Conservation (phyloP, 2,888 invertebrate genomes). For the Dexiosoma caninum region DNA sequence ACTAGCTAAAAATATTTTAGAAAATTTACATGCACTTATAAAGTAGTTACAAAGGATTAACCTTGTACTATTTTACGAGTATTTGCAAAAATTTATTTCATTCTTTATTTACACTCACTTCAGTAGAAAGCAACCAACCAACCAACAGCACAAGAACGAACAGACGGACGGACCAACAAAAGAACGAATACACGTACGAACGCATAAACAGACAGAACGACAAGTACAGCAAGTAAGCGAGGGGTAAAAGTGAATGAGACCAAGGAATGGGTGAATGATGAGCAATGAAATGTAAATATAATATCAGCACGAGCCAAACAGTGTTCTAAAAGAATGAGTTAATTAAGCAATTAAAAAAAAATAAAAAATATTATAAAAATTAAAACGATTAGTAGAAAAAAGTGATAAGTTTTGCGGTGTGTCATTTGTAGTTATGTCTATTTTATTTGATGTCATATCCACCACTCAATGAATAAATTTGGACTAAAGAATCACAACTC, state of each 20-base stretch:
- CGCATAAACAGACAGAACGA: too few species aligned
- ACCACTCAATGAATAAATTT: too few species aligned
- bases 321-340: background rate
- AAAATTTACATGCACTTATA: slow-evolving; percentile 22
- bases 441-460: too few species aligned
- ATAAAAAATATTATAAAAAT: background rate
- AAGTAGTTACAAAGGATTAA: slow-evolving; percentile 47
- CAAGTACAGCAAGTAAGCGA: slow-evolving; percentile 8
- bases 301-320: slow-evolving; percentile 1
- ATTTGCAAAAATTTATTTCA: slow-evolving; percentile 34
- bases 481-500: too few species aligned
- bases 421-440: too few species aligned
- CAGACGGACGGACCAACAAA: background rate
- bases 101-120: slow-evolving; percentile 28
- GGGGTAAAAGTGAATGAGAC: background rate
- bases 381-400: too few species aligned
- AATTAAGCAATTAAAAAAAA: background rate
- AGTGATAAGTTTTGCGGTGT: too few species aligned
- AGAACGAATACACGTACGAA: background rate
- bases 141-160: background rate
- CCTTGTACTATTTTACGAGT: slow-evolving; percentile 55
- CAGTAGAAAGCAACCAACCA: slow-evolving; percentile 1
- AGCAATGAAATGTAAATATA: slow-evolving; percentile 23
- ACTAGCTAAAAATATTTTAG: background rate
- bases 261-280: slow-evolving; percentile 28